Base-by-base conservation (phyloP, 1,140 invertebrate species). In the Tetramorium simillimum region DNA sequence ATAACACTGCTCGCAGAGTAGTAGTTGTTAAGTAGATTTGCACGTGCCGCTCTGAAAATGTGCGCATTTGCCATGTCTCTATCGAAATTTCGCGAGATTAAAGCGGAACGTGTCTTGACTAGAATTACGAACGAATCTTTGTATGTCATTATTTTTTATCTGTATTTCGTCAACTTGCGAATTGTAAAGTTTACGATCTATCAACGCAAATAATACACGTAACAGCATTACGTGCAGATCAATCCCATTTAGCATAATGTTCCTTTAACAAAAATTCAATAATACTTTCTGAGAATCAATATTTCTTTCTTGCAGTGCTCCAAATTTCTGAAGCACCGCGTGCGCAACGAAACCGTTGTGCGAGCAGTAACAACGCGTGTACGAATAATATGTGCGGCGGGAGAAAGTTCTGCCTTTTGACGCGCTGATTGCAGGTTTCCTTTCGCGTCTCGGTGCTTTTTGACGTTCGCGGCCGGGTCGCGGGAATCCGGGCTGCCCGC, bases 401-500 rank as follows among this genome's bases (percentile, higher is more conserved):
- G 91, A 88, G 88, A 92, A 92, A 92, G 91, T 92, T 88, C 75
- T 86, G 82, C 86, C 84, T 91, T 91, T 89, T 92, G 90, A 91
- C 89, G 80, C 89, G 86, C 88, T 92, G 91, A 93, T 93, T 93
- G 91, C 86, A 88, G 91, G 92, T 92, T 92, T 92, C 90, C 91
- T 89, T 92, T 87, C 86, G 62, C 70, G 86, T 69, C 65, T 69
- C 82, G 69, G 82, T 40, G 87, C 85, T 87, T 90, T 90, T 87
- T 78, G 77, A 90, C 53, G 76, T 82, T 82, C 76, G n/a, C 63
- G 33, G 46, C 65, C 72, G 40, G 24, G 46, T 85, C 85, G 63
- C 77, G 77, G 18, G 80, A 75, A 73, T 75, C 40, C 76, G 24
- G 24, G 65, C 60, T 37, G 78, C 70, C 78, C 21, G 75, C 37